Percentiles rank a stretch among this genome's conserved stretches.
Evolutionary conservation across 2,888 invertebrate genomes (phyloP).

Genomic region (Andrena chrysosceles): DNA sequence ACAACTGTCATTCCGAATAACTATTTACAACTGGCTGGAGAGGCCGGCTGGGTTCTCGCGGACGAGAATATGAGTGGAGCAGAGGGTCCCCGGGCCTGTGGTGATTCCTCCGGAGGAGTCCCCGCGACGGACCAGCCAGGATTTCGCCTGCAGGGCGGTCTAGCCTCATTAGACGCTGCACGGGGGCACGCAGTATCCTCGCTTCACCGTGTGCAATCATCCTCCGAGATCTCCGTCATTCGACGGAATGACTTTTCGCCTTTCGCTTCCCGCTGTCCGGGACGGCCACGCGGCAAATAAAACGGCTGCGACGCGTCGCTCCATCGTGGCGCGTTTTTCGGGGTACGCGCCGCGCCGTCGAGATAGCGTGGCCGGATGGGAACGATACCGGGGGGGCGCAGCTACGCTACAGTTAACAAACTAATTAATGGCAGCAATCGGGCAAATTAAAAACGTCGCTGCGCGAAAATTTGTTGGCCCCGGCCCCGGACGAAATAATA

Average conservation of each 20-base stretch:
- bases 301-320: neutral
- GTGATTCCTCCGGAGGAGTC: constrained; percentile 35
- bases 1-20: constrained; percentile 81
- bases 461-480: constrained; percentile 28
- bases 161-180: constrained; percentile 75
- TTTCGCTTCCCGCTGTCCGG: constrained; percentile 38
- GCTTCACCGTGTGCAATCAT: constrained; percentile 64
- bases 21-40: constrained; percentile 78
- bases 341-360: neutral
- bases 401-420: constrained; percentile 42
- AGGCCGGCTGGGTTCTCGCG: constrained; percentile 74
- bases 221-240: constrained; percentile 70
- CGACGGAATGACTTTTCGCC: constrained; percentile 72
- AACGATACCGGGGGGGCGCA: neutral
- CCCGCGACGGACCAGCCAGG: constrained; percentile 36
- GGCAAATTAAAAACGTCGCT: constrained; percentile 52
- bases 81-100: constrained; percentile 27
- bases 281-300: neutral
- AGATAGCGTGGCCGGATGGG: neutral
- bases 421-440: constrained; percentile 48
- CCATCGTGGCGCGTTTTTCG: constrained; percentile 19
- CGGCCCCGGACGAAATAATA: constrained; percentile 32
- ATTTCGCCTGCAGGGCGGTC: constrained; percentile 76
- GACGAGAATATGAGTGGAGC: constrained; percentile 65
- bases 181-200: constrained; percentile 40